A percentile compares a stretch with the other conserved stretches of the same genome.
Conservation (phyloP, 2,888 invertebrate genomes). For the Leptodirus hochenwartii region DNA sequence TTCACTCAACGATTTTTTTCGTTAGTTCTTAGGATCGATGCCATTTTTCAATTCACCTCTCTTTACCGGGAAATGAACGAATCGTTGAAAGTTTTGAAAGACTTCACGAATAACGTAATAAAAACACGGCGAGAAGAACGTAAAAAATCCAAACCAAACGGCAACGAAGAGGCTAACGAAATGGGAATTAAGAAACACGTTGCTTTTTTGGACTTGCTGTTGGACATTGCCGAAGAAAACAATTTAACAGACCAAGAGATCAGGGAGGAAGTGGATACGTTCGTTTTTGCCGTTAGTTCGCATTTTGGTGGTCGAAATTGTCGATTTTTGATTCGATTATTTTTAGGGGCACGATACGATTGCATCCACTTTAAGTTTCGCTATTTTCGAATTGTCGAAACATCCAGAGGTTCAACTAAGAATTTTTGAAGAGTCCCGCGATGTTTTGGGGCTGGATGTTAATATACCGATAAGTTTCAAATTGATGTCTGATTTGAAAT, state of each 20-base stretch:
- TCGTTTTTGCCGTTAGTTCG: slow-evolving; percentile 34
- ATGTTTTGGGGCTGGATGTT: slow-evolving; percentile 8
- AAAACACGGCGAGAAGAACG: slow-evolving; percentile 4
- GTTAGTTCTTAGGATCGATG: too few relatives aligned
- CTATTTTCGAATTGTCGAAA: slow-evolving; percentile 12
- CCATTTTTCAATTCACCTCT: too few relatives aligned
- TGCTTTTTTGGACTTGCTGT: slow-evolving; percentile 11
- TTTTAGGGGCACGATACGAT: slow-evolving; percentile 15
- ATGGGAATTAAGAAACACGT: slow-evolving; percentile 8
- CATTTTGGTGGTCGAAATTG: not conserved
- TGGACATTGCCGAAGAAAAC: slow-evolving; percentile 9
- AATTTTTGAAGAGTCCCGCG: slow-evolving; percentile 12
- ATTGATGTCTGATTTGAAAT: slow-evolving; percentile 11
- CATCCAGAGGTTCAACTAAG: slow-evolving; percentile 12
- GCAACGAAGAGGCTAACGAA: slow-evolving; percentile 20
- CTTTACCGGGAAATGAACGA: too few relatives aligned
- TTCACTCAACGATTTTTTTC: too few relatives aligned
- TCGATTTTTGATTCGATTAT: not conserved
- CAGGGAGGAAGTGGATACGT: slow-evolving; percentile 33
- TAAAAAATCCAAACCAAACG: too few relatives aligned
- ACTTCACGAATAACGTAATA: slow-evolving; percentile 7
- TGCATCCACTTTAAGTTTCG: slow-evolving; percentile 11
- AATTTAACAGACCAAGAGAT: slow-evolving; percentile 15
- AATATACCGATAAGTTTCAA: slow-evolving; percentile 5
- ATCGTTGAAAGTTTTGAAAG: slow-evolving; percentile 5